phyloP scores from a whole-genome alignment of 2,797 vertebrate genomes.

The Myotis myotis region DNA sequence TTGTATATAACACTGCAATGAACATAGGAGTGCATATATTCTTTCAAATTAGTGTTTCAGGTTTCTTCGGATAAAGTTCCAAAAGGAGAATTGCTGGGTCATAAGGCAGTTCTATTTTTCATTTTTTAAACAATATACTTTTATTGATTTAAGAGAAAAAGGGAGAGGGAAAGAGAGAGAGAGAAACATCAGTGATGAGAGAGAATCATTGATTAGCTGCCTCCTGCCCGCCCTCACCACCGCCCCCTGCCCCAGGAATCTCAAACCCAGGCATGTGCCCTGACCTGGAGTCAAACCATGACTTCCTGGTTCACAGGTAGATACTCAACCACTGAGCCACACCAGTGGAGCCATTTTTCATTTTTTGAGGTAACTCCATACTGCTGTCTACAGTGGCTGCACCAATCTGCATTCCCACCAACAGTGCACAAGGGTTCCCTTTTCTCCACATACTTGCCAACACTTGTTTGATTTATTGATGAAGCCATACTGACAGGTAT shows the following conservation, averaged over 20 bases:
- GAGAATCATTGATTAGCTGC: too few species aligned
- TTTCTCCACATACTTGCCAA: not conserved
- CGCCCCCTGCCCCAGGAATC: too few species aligned
- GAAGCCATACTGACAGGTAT: not conserved
- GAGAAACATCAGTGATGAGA: too few species aligned
- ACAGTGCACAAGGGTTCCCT: not conserved
- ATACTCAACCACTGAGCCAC: too few species aligned
- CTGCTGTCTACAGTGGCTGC: not conserved
- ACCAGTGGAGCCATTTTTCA: not conserved
- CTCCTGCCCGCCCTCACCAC: too few species aligned
- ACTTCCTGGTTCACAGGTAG: too few species aligned
- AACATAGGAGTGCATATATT: not conserved
- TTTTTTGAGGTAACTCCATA: not conserved
- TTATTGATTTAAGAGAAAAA: too few species aligned
- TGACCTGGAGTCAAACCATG: too few species aligned
- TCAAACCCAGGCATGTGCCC: too few species aligned
- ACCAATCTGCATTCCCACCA: not conserved
- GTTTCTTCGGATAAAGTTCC: not conserved
- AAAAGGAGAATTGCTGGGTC: not conserved
- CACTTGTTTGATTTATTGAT: not conserved
- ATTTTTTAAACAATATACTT: too few species aligned
- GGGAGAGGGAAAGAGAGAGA: too few species aligned
- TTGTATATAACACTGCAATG: not conserved
- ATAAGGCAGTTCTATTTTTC: not conserved
- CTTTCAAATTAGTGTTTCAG: not conserved